A percentile compares a stretch with the other conserved stretches of the same genome.
phyloP scores from a whole-genome alignment of 2,797 vertebrate species.

The Phylloscopus collybita region DNA sequence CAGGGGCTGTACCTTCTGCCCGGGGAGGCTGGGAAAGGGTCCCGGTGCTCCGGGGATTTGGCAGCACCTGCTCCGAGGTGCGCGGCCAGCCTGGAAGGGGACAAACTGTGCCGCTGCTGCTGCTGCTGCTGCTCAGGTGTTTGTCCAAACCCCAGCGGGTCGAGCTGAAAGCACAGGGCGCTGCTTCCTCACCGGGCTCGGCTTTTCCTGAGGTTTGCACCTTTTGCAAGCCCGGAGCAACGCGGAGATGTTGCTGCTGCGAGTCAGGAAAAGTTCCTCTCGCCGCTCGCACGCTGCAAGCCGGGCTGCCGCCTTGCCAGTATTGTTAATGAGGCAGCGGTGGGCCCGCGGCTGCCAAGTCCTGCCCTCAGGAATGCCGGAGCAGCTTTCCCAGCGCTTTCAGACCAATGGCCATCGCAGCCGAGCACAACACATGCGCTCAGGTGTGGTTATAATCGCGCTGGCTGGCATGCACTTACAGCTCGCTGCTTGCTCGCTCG shows the following conservation, averaged over 20 bases:
- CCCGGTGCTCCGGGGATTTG: background rate
- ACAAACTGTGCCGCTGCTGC: background rate
- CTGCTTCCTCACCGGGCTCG: background rate
- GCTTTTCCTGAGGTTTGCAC: background rate
- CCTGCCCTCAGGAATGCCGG: conserved; percentile 44
- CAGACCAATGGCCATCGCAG: conserved; percentile 12
- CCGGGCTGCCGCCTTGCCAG: background rate
- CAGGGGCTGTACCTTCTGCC: background rate
- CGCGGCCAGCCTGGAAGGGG: background rate
- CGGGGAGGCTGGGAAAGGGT: background rate
- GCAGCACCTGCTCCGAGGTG: background rate
- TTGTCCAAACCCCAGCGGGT: background rate
- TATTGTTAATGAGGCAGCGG: background rate
- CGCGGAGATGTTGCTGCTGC: background rate
- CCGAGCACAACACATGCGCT: background rate
- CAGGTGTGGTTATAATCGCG: conserved; percentile 62
- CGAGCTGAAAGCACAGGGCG: background rate
- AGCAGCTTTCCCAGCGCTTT: background rate
- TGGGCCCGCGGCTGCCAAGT: conserved; percentile 42
- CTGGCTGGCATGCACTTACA: conserved; percentile 49
- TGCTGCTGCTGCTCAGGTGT: background rate
- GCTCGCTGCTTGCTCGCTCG: conserved; percentile 39
- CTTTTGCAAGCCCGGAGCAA: background rate
- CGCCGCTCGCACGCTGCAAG: background rate
- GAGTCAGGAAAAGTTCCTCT: conserved; percentile 1